Evolutionary conservation across 1,140 invertebrate genomes (phyloP).

Genomic region (Helicoverpa armigera): DNA sequence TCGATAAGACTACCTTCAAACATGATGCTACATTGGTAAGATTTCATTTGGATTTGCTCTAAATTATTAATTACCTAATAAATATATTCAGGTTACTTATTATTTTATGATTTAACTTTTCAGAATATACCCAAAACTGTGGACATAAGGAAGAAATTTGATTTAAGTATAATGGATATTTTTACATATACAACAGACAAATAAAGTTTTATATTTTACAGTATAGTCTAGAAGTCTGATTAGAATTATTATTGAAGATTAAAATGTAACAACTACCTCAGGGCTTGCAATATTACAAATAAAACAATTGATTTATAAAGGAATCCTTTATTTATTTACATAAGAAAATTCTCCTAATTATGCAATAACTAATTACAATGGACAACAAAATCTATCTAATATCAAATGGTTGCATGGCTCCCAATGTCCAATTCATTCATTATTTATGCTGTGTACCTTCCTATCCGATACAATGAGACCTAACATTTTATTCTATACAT

Average conservation of each 20-base stretch:
- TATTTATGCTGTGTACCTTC: slow-evolving; percentile 45
- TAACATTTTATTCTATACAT: slow-evolving; percentile 16
- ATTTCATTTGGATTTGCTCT: neutral
- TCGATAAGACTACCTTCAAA: slow-evolving; percentile 70
- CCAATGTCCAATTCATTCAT: slow-evolving; percentile 53
- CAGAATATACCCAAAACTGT: slow-evolving; percentile 9
- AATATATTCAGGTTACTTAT: neutral
- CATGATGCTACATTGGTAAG: slow-evolving; percentile 52
- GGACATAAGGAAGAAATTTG: slow-evolving; percentile 31
- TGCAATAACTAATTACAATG: slow-evolving; percentile 78
- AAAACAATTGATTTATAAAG: slow-evolving; percentile 73
- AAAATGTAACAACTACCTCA: neutral
- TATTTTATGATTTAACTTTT: neutral
- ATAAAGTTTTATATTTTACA: neutral
- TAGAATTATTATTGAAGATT: no score
- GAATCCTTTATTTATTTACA: slow-evolving; percentile 84
- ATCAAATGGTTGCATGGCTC: slow-evolving; percentile 70
- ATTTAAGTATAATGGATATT: slow-evolving; percentile 56
- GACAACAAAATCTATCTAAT: slow-evolving; percentile 82
- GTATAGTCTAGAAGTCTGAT: neutral
- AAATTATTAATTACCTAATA: neutral
- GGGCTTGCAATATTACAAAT: slow-evolving; percentile 49
- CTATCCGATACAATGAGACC: slow-evolving; percentile 33
- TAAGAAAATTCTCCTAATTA: slow-evolving; percentile 83
- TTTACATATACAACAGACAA: slow-evolving; percentile 51